Conservation (phyloP, 2,888 invertebrate species). For the Euplexia lucipara region DNA sequence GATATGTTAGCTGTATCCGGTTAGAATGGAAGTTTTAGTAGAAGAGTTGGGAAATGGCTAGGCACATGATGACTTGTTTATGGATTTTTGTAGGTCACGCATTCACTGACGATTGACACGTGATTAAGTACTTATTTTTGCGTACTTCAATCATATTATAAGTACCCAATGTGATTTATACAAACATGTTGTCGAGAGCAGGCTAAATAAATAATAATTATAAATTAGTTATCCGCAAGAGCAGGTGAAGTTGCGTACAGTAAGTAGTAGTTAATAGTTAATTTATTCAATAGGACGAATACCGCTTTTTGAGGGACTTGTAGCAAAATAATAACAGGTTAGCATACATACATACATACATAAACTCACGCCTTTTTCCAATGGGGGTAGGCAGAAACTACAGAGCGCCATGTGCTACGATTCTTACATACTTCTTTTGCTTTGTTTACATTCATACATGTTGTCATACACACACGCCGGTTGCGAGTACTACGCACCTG, state of each 20-base stretch:
- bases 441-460: too few species aligned
- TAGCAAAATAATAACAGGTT: too few species aligned
- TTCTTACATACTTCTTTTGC: too few species aligned
- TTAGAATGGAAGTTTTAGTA: too few species aligned
- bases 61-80: constrained; percentile 2
- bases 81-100: constrained; percentile 5
- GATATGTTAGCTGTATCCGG: too few species aligned
- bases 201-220: constrained; percentile 5
- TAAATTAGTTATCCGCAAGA: constrained; percentile 15
- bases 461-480: too few species aligned
- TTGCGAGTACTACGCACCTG: too few species aligned
- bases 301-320: not conserved
- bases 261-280: not conserved
- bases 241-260: not conserved
- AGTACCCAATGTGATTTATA: not conserved
- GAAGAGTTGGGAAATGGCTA: too few species aligned
- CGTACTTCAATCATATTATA: constrained; percentile 1
- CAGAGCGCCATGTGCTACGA: too few species aligned
- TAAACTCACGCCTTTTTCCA: too few species aligned
- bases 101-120: not conserved
- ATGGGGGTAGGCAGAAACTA: too few species aligned
- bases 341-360: too few species aligned
- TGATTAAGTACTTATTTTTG: not conserved
- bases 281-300: constrained; percentile 15
- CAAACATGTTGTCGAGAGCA: not conserved